A percentile compares a stretch with the other conserved stretches of the same genome.
phyloP scores from a whole-genome alignment of 37 sponge, comb jelly and placozoan species.

The Cliona cf. orientalis region DNA sequence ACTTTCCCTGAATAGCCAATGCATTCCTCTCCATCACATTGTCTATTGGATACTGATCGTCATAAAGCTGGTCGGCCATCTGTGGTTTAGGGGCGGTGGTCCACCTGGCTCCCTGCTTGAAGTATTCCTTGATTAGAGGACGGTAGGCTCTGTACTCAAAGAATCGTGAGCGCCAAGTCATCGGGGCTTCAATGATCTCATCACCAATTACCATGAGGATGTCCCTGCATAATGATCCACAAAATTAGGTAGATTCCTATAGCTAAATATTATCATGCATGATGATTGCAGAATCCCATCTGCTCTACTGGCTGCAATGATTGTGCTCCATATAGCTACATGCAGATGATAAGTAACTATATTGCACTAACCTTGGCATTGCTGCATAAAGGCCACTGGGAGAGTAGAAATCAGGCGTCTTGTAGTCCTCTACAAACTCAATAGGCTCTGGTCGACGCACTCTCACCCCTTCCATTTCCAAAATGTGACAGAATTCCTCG shows the following conservation, averaged over 20 bases:
- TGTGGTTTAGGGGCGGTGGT: constrained; percentile 76
- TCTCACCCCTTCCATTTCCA: constrained; percentile 65
- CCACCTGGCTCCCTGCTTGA: constrained; percentile 70
- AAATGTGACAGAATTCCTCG: constrained; percentile 58
- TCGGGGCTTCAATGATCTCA: constrained; percentile 87
- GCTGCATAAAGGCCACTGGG: constrained; percentile 45
- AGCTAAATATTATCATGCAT: neutral
- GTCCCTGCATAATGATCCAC: constrained; percentile 41
- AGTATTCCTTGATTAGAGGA: constrained; percentile 70
- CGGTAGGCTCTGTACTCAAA: constrained; percentile 82
- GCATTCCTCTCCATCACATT: constrained; percentile 13
- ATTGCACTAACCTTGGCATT: constrained; percentile 44
- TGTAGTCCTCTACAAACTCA: constrained; percentile 43
- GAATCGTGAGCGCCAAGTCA: constrained; percentile 83
- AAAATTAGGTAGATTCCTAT: neutral
- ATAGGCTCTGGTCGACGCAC: constrained; percentile 68
- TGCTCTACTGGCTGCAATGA: no score
- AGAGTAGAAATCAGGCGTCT: constrained; percentile 65
- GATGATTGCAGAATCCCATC: neutral
- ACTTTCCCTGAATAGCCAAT: constrained; percentile 47
- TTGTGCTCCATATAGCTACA: no score
- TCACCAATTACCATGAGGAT: constrained; percentile 72
- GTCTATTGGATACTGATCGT: constrained; percentile 37
- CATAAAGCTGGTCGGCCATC: constrained; percentile 73
- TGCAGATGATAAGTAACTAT: no score